These are phyloP conservation scores for Poeciliopsis infans DNA, from an alignment of 2,797 vertebrate genomes.

Conservation along the genomic window DNA sequence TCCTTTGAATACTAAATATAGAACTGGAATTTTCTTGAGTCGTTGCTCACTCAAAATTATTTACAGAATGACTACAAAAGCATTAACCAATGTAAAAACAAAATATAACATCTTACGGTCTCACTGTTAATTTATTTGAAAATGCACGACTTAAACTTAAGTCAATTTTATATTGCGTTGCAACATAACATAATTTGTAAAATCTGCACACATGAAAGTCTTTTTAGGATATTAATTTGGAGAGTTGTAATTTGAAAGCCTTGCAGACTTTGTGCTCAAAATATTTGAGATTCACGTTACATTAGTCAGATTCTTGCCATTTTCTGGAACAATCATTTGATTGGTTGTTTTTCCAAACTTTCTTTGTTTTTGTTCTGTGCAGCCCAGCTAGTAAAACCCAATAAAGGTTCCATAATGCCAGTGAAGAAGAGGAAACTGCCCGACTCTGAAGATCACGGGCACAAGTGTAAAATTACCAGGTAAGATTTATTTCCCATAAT, in stretches of 20 bases:
- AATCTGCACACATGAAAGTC: not conserved
- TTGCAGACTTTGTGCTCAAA: not conserved
- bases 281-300: not conserved
- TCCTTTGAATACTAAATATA: not conserved
- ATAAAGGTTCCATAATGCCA: constrained; percentile 83
- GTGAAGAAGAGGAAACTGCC: constrained; percentile 94
- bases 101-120: no score
- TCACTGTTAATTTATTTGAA: not conserved
- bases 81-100: no score
- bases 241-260: not conserved
- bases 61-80: no score
- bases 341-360: not conserved
- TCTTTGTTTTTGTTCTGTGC: constrained; percentile 3
- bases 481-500: constrained; percentile 51
- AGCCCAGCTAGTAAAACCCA: constrained; percentile 63
- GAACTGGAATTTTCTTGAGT: not conserved
- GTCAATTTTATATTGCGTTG: not conserved
- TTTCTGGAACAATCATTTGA: not conserved
- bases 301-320: not conserved
- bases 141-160: not conserved
- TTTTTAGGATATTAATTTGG: not conserved
- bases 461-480: constrained; percentile 92
- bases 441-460: constrained; percentile 84
- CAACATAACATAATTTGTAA: not conserved
- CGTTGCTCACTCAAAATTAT: not conserved